Percentiles rank a stretch among this genome's conserved stretches.
Conservation (phyloP, 2,797 vertebrate genomes). For the Halcyon smyrnensis region DNA sequence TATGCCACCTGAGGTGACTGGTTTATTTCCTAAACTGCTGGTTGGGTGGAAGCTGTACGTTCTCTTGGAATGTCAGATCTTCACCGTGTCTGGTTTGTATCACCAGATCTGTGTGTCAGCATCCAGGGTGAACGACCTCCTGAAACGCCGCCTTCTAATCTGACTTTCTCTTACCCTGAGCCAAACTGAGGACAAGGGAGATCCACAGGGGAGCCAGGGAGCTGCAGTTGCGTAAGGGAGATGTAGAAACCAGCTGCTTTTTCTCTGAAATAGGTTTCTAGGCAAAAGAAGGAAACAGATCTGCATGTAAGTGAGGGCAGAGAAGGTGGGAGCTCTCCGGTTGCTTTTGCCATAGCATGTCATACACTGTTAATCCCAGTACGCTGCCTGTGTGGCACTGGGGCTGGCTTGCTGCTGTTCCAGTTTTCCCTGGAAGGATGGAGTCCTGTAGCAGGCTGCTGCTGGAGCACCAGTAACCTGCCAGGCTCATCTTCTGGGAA, state of each 20-base stretch:
- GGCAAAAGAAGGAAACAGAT: background rate
- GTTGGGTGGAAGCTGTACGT: background rate
- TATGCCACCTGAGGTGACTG: background rate
- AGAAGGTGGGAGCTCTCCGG: background rate
- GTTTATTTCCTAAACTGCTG: background rate
- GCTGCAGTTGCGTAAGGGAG: background rate
- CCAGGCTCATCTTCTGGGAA: rapidly evolving
- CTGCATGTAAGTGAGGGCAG: background rate
- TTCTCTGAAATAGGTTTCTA: background rate
- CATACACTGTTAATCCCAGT: background rate
- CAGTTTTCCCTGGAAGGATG: background rate
- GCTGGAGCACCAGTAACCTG: background rate
- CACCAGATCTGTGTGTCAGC: background rate
- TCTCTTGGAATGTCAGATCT: background rate
- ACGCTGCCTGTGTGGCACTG: background rate
- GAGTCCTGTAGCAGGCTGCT: background rate
- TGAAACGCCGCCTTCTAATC: background rate
- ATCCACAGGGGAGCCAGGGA: background rate
- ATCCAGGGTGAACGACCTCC: background rate
- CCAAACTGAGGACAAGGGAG: background rate
- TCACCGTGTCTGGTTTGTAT: background rate
- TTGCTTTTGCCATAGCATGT: background rate
- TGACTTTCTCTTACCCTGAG: background rate
- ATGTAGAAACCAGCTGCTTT: background rate
- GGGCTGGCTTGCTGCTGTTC: background rate